Evolutionary conservation across 2,888 invertebrate genomes (phyloP), one percentile per base, ranked within the genome.

Genomic region (Patella caerulea): DNA sequence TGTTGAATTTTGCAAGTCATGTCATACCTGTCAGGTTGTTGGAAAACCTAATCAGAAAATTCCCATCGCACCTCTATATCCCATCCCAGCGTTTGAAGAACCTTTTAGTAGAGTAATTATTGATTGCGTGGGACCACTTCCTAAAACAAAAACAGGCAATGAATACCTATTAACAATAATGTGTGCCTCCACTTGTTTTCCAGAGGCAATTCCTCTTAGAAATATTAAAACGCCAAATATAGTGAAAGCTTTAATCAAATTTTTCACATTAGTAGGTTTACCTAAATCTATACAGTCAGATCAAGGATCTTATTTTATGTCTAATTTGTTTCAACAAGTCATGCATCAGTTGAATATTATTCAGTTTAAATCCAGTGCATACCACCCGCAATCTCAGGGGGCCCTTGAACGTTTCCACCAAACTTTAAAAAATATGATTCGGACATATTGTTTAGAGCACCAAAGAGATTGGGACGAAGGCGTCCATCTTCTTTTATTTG

Each of bases 181-280:
- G 78, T 79, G 78, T 81, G 74, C 72, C 17, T 71, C 78, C 12
- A 82, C 82, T 14, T 45, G 75, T 5, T 86, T 84, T 73, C 82
- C 80, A 52, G 82, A 84, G 75, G 83, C 84, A 52, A 78, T 86
- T 71, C 85, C 85, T 19, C 75, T 84, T 19, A 82, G 82, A 73
- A 80, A 82, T 76, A 83, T 81, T 15, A 83, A 79, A 65, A 56
- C 82, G 24, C 77, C 71, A 55, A 74, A 74, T 2, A 78, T 85
- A n/a, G 73, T 81, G 17, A 83, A 81, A 71, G 82, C 81, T 59
- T 71, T 79, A 34, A 56, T 72, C 9, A 81, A 79, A 17, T 81
- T 83, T 65, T 83, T 83, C 71, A 83, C 82, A 11, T 73, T 77
- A 59, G 72, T 82, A 56, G 80, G 83, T 72, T 72, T 84, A 24